phyloP scores from a whole-genome alignment of 2,797 vertebrate genomes.

The Gambusia yucatana region DNA sequence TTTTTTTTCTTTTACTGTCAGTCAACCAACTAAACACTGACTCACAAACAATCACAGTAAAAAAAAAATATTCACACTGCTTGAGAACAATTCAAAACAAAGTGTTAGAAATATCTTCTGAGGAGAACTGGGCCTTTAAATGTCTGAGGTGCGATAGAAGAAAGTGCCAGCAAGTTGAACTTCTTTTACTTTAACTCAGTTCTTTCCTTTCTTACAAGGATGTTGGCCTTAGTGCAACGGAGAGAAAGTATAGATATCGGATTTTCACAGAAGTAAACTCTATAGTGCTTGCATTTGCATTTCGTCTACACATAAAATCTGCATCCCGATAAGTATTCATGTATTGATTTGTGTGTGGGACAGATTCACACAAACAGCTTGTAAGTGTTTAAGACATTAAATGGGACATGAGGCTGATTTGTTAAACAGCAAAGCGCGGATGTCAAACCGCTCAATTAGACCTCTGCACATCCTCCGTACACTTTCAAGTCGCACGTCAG shows the following conservation, averaged over 20 bases:
- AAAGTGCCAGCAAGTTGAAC: neutral
- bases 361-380: conserved; percentile 38
- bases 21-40: conserved; percentile 6
- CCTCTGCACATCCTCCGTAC: conserved; percentile 21
- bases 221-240: conserved; percentile 1
- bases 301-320: conserved; percentile 9
- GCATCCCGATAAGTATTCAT: conserved; percentile 9
- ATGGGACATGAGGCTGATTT: conserved; percentile 39
- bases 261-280: neutral
- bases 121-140: conserved; percentile 12
- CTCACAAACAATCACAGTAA: neutral
- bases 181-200: neutral
- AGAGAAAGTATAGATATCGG: conserved; percentile 10
- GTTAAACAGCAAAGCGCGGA: conserved; percentile 28
- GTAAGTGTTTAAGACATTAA: conserved; percentile 38
- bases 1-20: conserved; percentile 5
- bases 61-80: neutral
- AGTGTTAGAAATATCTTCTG: conserved; percentile 4
- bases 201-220: neutral
- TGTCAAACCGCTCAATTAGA: conserved; percentile 50
- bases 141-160: neutral
- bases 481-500: conserved; percentile 47
- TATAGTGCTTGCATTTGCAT: conserved; percentile 20
- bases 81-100: conserved; percentile 6
- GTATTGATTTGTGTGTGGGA: conserved; percentile 29